phyloP scores from a whole-genome alignment of 2,888 invertebrate genomes.

The Tinea trinotella region DNA sequence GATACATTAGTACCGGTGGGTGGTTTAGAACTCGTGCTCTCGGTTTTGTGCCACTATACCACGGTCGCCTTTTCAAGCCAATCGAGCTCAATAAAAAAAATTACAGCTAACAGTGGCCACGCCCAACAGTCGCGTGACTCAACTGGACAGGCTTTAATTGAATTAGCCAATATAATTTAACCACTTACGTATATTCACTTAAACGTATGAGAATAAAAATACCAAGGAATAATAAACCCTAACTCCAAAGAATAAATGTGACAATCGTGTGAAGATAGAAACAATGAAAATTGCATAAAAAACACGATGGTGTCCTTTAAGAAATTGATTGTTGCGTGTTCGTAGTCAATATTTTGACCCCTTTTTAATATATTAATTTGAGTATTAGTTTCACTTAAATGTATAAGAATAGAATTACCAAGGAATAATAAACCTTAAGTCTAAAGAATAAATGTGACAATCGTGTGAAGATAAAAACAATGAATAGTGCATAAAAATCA shows the following conservation, averaged over 20 bases:
- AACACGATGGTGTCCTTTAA: not conserved
- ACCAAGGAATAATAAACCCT: not conserved
- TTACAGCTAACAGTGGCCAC: too few species aligned
- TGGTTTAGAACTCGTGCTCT: too few species aligned
- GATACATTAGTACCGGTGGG: too few species aligned
- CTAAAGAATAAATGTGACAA: not conserved
- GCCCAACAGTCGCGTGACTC: slow-evolving; percentile 38
- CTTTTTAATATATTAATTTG: too few species aligned
- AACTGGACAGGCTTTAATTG: slow-evolving; percentile 39
- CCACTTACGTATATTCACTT: slow-evolving; percentile 47
- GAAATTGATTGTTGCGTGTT: too few species aligned
- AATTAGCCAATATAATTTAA: slow-evolving; percentile 44
- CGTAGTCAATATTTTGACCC: too few species aligned
- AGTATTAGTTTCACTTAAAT: slow-evolving; percentile 51
- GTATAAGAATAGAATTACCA: slow-evolving; percentile 21
- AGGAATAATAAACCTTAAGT: not conserved
- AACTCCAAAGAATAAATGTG: not conserved
- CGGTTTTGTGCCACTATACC: too few species aligned
- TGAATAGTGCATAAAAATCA: not conserved
- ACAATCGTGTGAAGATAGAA: not conserved
- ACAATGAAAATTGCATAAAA: not conserved
- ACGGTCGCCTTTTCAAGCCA: too few species aligned
- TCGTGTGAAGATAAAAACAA: not conserved
- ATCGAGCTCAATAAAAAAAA: too few species aligned
- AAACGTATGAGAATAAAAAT: slow-evolving; percentile 26